Base-by-base conservation (phyloP, 2,113 vertebrate species). In the Acrocephalus kingi region DNA sequence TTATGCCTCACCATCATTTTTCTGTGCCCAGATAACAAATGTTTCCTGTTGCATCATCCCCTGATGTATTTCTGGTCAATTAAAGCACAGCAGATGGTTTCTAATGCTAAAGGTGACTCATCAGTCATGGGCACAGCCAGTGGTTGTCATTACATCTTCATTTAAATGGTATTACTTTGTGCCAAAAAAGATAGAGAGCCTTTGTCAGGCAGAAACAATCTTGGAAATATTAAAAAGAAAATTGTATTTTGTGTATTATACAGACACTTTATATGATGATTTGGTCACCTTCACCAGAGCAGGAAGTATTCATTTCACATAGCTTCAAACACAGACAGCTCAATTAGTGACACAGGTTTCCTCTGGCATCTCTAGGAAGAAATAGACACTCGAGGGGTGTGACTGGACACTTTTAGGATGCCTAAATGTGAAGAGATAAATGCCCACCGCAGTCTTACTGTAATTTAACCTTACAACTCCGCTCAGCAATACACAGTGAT, bases 381-480 rank as follows among this genome's bases (percentile, higher is more conserved):
- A 75, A 4, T 3, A 43, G 67, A 51, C 2, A 4, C 5, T 51
- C 1, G 0, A 39, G 49, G 41, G 15, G 16, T 72, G 58, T 43
- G 35, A 61, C 2, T n/a, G 52, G 61, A 51, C 35, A 46, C 9
- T 25, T 67, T 45, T 25, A 8, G 3, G 48, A 18, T 69, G 28
- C 15, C 46, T 84, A 24, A 77, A 41, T 15, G 12, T 31, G 51
- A 23, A 8, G 8, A 68, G 58, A 5, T 19, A 11, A 43, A 64
- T 64, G 15, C 24, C 16, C 54, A 68, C 17, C 8, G 15, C 12
- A 25, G 8, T 0, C 11, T 33, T 7, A 33, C 45, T 68, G 9
- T 18, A n/a, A 51, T 55, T 74, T 22, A 59, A 27, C 63, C 49
- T 80, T 39, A 76, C 9, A 33, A 4, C 33, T 72, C 33, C 45